A percentile compares a stretch with the other conserved stretches of the same genome.
Evolutionary conservation across 2,113 vertebrate genomes (phyloP).

Genomic region (Rhagologus leucostigma): DNA sequence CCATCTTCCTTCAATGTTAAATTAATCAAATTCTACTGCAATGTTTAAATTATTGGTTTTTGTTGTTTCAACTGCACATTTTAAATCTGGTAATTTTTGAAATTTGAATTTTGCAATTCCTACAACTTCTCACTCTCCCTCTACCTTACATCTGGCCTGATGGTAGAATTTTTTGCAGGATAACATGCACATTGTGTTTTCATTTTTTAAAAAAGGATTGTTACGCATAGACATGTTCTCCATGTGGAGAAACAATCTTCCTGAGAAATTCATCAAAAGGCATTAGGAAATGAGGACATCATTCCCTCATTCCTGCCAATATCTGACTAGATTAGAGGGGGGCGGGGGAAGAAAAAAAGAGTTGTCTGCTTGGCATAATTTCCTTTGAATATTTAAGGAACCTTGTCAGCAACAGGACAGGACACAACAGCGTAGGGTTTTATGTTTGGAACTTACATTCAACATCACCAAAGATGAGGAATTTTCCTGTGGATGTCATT

Average conservation of each 20-base stretch:
- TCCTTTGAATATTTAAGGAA: neutral
- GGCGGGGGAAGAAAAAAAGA: fast-evolving
- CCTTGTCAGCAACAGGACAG: neutral
- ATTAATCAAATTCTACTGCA: neutral
- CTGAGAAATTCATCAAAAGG: conserved; percentile 1
- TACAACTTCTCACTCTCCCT: neutral
- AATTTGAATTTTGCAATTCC: neutral
- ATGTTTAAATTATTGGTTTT: neutral
- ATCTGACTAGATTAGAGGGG: neutral
- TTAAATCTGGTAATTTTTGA: neutral
- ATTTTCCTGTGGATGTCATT: neutral
- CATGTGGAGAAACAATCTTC: neutral
- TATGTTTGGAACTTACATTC: neutral
- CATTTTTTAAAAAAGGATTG: neutral
- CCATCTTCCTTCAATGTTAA: neutral
- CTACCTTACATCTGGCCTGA: neutral
- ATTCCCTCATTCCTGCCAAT: neutral
- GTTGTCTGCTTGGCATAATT: neutral
- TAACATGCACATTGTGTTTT: neutral
- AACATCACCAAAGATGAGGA: neutral
- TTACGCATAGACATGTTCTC: neutral
- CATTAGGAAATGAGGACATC: neutral
- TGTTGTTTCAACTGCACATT: neutral
- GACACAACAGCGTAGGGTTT: neutral
- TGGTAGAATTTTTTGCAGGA: neutral